Conservation (phyloP, 2,888 invertebrate species). For the Endomychus coccineus region DNA sequence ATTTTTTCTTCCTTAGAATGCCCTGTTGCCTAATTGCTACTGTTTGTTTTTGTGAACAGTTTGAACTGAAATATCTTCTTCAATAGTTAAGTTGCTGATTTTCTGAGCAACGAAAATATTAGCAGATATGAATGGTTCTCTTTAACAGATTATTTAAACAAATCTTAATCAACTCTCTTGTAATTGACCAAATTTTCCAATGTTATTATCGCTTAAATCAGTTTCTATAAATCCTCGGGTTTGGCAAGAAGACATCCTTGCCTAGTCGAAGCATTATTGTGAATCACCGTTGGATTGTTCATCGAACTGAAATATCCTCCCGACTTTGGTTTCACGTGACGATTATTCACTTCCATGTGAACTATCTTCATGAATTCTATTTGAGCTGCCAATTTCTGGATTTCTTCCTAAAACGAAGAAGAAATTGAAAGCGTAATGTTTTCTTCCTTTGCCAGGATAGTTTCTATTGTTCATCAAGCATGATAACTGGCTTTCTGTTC, state of each 20-base stretch:
- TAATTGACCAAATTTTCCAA: too few species aligned
- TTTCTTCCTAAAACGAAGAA: conserved; percentile 62
- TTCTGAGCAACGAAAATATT: too few species aligned
- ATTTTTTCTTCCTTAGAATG: too few species aligned
- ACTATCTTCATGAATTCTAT: conserved; percentile 92
- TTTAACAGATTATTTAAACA: too few species aligned
- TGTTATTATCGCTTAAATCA: too few species aligned
- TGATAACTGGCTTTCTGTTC: too few species aligned
- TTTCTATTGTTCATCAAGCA: not conserved
- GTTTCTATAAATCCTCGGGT: conserved; percentile 35
- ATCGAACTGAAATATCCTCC: conserved; percentile 72
- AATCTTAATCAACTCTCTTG: too few species aligned
- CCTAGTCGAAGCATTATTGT: conserved; percentile 33
- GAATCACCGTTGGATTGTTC: conserved; percentile 42
- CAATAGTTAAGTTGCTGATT: too few species aligned
- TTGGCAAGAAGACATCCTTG: conserved; percentile 35
- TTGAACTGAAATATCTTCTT: too few species aligned
- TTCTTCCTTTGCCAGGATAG: not conserved
- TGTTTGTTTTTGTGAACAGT: too few species aligned
- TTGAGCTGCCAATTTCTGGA: conserved; percentile 83
- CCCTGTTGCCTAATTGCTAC: too few species aligned
- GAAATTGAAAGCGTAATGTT: not conserved
- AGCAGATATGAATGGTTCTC: too few species aligned
- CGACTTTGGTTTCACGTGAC: conserved; percentile 76
- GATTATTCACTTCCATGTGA: conserved; percentile 88